A percentile compares a stretch with the other conserved stretches of the same genome.
Conservation (phyloP, 2,797 vertebrate species). For the Triplophysa bombifrons region DNA sequence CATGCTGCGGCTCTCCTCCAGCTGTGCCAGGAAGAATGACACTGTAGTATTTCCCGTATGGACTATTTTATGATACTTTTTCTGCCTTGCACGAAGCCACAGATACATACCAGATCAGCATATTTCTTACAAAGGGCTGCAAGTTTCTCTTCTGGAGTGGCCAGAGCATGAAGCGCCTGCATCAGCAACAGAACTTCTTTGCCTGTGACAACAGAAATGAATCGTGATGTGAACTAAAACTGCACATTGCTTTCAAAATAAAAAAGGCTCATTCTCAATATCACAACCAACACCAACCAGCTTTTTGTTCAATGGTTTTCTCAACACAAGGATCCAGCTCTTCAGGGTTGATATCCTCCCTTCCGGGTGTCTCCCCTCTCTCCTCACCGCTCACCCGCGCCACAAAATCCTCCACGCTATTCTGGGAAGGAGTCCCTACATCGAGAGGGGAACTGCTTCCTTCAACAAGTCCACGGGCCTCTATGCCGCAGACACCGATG, state of each 20-base stretch:
- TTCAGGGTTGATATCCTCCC: slow-evolving; percentile 84
- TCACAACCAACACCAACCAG: slow-evolving; percentile 61
- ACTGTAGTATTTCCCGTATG: slow-evolving; percentile 4
- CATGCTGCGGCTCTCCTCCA: slow-evolving; percentile 95
- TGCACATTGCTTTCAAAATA: neutral
- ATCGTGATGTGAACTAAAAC: slow-evolving; percentile 31
- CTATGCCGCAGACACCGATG: slow-evolving; percentile 75
- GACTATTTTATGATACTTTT: neutral
- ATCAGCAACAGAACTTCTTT: slow-evolving; percentile 96
- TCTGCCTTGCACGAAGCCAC: neutral
- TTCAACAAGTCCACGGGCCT: slow-evolving; percentile 74
- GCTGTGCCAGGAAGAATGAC: slow-evolving; percentile 65
- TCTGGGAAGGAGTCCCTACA: slow-evolving; percentile 72
- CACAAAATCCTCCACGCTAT: slow-evolving; percentile 67
- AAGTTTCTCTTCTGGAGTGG: slow-evolving; percentile 95
- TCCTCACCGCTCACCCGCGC: slow-evolving; percentile 69
- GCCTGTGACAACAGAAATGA: slow-evolving; percentile 73
- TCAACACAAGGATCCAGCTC: slow-evolving; percentile 84
- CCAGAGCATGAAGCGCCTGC: slow-evolving; percentile 93
- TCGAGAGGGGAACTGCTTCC: slow-evolving; percentile 71
- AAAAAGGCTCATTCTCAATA: neutral
- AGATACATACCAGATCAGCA: slow-evolving; percentile 89
- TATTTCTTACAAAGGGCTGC: slow-evolving; percentile 99
- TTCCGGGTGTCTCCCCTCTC: slow-evolving; percentile 86
- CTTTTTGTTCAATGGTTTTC: slow-evolving; percentile 68